These are phyloP conservation scores for Anagyrus pseudococci DNA, from an alignment of 2,888 invertebrate genomes.

Conservation along the genomic window DNA sequence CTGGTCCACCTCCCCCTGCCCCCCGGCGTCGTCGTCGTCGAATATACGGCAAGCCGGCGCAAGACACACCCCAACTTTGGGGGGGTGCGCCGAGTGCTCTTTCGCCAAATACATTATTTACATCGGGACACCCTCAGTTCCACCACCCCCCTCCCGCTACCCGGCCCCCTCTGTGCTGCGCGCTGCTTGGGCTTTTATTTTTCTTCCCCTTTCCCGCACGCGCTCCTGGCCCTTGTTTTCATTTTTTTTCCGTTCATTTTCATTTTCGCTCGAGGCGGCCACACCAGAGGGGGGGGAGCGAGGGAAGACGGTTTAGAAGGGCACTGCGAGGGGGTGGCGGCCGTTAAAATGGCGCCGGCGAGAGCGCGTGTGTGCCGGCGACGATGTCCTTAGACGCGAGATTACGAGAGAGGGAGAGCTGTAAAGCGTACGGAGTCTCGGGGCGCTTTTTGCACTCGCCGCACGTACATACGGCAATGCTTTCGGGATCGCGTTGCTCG, in stretches of 20 bases:
- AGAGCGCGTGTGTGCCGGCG: conserved; percentile 5
- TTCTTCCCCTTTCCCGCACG: conserved; percentile 12
- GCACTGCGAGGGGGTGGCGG: not conserved
- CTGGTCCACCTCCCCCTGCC: not conserved
- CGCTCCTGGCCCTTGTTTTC: not conserved
- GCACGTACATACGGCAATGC: not conserved
- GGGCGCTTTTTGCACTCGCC: conserved; percentile 22
- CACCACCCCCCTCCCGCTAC: conserved; percentile 10
- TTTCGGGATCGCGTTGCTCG: not conserved
- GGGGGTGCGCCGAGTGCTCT: conserved; percentile 28
- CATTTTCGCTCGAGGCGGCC: conserved; percentile 4
- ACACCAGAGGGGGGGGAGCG: too few species aligned
- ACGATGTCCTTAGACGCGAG: conserved; percentile 29
- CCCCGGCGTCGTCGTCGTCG: conserved; percentile 1
- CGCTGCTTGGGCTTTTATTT: too few species aligned
- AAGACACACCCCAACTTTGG: conserved; percentile 34
- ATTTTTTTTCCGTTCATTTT: conserved; percentile 15
- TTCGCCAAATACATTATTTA: conserved; percentile 42
- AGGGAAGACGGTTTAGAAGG: too few species aligned
- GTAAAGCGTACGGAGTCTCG: conserved; percentile 8
- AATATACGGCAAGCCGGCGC: conserved; percentile 6
- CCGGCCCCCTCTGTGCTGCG: too few species aligned
- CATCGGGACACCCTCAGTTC: too few species aligned
- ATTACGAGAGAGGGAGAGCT: conserved; percentile 2
- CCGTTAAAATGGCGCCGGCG: conserved; percentile 35